These are phyloP conservation scores for Eupelmus urozonus DNA, from an alignment of 2,888 invertebrate genomes.

Conservation along the genomic window DNA sequence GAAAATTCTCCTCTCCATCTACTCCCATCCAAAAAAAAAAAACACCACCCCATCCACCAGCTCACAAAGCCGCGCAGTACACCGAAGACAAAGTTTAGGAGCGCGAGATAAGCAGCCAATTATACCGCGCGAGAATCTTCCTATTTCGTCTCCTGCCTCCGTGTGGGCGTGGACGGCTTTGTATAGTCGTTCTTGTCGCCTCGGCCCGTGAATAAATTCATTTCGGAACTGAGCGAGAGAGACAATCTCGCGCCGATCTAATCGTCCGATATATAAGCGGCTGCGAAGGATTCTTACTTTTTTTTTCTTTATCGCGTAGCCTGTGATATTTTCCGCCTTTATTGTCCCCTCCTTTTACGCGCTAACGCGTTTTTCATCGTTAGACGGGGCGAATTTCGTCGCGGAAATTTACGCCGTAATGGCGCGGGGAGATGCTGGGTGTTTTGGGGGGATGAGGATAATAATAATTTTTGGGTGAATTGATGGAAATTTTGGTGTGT, in stretches of 20 bases:
- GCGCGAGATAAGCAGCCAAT: conserved; percentile 55
- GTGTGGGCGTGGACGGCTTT: conserved; percentile 10
- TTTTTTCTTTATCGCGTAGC: conserved; percentile 7
- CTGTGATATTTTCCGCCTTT: conserved; percentile 24
- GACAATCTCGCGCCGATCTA: conserved; percentile 60
- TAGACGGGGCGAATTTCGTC: conserved; percentile 30
- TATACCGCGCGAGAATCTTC: conserved; percentile 36
- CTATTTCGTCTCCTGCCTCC: conserved; percentile 21
- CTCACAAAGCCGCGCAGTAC: too few species aligned
- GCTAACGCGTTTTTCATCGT: conserved; percentile 57
- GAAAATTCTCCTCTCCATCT: too few species aligned
- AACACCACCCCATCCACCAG: too few species aligned
- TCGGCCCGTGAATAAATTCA: conserved; percentile 59
- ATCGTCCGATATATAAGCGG: conserved; percentile 57
- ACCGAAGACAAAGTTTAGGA: neutral
- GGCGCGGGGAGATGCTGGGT: too few species aligned
- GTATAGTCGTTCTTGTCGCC: conserved; percentile 27
- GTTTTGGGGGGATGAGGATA: too few species aligned
- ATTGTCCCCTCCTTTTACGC: conserved; percentile 40
- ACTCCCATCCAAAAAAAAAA: too few species aligned
- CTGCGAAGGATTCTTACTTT: conserved; percentile 27
- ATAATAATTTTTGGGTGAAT: too few species aligned
- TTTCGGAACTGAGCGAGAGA: conserved; percentile 33
- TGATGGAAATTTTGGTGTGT: too few species aligned
- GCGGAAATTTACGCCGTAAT: conserved; percentile 48